Base-by-base conservation (phyloP, 2,113 vertebrate genomes). In the Chionodraco myersi region DNA sequence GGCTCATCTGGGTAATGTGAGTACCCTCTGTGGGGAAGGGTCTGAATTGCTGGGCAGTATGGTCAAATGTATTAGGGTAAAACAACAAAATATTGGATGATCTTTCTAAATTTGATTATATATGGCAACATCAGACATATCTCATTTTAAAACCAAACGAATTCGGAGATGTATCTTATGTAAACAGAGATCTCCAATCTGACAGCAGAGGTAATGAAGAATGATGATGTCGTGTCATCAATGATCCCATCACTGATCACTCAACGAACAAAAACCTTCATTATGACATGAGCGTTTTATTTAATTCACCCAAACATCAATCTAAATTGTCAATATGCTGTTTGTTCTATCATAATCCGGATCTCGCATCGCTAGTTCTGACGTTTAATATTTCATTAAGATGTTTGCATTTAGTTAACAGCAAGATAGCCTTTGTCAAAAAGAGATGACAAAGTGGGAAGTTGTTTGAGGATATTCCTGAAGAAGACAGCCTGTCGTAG, bases 401-500 rank as follows among this genome's bases (percentile, higher is more conserved):
- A 15, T 70, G 36, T 44, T 10, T 56, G 52, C n/a, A 47, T 2
- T 12, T 13, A 30, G 9, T 58, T 58, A 2, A n/a, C 15, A 23
- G 10, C 11, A 48, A 67, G 63, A 9, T 4, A 36, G 45, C 45
- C 13, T 36, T 34, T 2, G n/a, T 34, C 2, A 5, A 6, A 45
- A 56, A 4, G 21, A 48, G 30, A 13, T 3, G 21, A 59, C 13
- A 16, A 7, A 63, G 34, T 11, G 10, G 61, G n/a, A 30, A 70
- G 58, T 59, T 77, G 60, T 60, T 41, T 18, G 48, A 56, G 36
- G 45, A 10, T 48, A 26, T 61, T 77, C 62, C 59, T 54, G 61
- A 59, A 44, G 52, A 70, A 36, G 23, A 68, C n/a, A 4, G 18
- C 36, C 56, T n/a, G 36, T 61, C 41, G 7, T 10, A 2, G 77